phyloP scores from a whole-genome alignment of 1,140 invertebrate species.

The Conus betulinus region DNA sequence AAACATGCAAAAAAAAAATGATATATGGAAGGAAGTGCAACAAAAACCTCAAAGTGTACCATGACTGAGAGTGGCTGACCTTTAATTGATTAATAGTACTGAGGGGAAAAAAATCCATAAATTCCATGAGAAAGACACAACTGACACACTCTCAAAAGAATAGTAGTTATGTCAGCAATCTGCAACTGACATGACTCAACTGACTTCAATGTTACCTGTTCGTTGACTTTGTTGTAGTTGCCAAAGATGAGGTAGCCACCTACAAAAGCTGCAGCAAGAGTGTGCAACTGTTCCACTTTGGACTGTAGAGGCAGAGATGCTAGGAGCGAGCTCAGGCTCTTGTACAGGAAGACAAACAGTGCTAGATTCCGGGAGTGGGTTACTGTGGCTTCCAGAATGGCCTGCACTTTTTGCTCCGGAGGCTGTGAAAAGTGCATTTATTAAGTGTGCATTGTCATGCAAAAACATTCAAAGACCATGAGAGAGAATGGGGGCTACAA shows the following conservation, averaged over 20 bases:
- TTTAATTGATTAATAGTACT: no score
- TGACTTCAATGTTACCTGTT: slow-evolving; percentile 72
- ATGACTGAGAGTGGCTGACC: no score
- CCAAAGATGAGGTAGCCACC: slow-evolving; percentile 78
- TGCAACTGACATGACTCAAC: no score
- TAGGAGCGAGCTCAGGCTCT: slow-evolving; percentile 70
- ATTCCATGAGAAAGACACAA: no score
- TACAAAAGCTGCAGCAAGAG: slow-evolving; percentile 76
- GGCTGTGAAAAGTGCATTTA: slow-evolving; percentile 34
- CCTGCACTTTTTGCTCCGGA: slow-evolving; percentile 75
- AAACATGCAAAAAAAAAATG: no score
- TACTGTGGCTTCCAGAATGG: slow-evolving; percentile 76
- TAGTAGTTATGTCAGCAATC: no score
- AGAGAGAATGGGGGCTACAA: no score
- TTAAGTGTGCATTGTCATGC: slow-evolving; percentile 34
- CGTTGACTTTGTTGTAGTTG: slow-evolving; percentile 78
- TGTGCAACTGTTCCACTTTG: slow-evolving; percentile 69
- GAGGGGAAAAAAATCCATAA: no score
- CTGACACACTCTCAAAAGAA: no score
- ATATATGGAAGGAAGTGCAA: no score
- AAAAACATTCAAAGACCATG: no score
- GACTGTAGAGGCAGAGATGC: slow-evolving; percentile 51
- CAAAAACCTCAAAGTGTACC: no score
- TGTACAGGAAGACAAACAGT: slow-evolving; percentile 77
- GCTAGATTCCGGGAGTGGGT: slow-evolving; percentile 78